Base-by-base conservation (phyloP, 2,888 invertebrate genomes). In the Epinotia ramella region DNA sequence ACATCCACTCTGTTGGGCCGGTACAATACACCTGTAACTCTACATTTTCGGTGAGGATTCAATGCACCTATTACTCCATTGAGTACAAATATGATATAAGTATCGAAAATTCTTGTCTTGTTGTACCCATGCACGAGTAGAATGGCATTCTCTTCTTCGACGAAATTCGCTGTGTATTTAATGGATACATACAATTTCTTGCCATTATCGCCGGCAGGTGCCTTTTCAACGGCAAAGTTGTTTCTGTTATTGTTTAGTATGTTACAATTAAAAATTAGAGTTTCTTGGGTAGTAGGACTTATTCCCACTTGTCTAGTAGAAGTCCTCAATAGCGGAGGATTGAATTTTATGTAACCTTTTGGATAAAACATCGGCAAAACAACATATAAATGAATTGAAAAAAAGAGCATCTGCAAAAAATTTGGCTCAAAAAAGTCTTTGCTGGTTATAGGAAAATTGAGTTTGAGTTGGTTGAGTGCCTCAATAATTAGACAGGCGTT, bases 381-480 rank as follows among this genome's bases (percentile, higher is more conserved):
- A 7, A 95, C 90, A 81, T 95, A 96, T 28, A 96, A 87, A 84
- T 95, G 95, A 46, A 91, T 87, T 0, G 95, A 91, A 64, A 96
- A 85, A 88, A 96, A 95, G 18, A 96, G 76, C 94, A 96, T 95
- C 79, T 95, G 95, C 59, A 96, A 85, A 77, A 90, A 89, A 84
- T 95, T 95, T 0, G 95, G 95, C 28, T 91, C 71, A 1, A 95
- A 84, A 73, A 96, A 94, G 77, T 95, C 95, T 67, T 85, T 86
- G 20, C 95, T 95, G 18, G 82, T 86, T 64, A 96, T 80, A 5
- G 95, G 92, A 81, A 95, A 96, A 79, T 95, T 95, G 4, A 96
- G 86, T 65, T 93, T 91, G 56, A 96, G 86, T 73, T 87, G 83
- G 78, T 91, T 93, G 92, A 96, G 95, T 9, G 95, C 94, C 80